phyloP scores from a whole-genome alignment of 2,888 invertebrate species.

The Andricus curvator region DNA sequence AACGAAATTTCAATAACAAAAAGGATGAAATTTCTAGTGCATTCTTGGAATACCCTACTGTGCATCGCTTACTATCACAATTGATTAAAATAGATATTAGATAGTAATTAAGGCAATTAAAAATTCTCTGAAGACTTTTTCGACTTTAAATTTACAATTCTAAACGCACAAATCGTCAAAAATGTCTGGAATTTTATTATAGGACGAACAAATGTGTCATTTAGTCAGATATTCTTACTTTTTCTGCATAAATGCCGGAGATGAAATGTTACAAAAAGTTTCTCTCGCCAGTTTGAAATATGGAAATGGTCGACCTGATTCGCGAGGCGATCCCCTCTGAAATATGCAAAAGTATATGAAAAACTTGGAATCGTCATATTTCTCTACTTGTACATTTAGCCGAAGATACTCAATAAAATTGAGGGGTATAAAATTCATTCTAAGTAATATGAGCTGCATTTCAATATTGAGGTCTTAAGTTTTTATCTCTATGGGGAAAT shows the following conservation, averaged over 20 bases:
- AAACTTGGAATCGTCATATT: neutral
- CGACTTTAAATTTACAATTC: neutral
- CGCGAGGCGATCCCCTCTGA: neutral
- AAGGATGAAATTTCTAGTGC: no score
- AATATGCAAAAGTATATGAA: neutral
- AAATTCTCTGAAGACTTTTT: neutral
- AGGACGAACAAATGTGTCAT: neutral
- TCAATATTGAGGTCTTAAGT: neutral
- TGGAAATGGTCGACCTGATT: conserved; percentile 22
- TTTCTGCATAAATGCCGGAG: conserved; percentile 1
- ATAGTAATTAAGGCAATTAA: no score
- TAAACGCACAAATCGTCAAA: neutral
- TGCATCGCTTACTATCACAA: no score
- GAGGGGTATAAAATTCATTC: neutral
- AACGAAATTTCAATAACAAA: no score
- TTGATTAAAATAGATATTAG: no score
- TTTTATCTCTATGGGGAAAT: neutral
- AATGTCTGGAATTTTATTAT: neutral
- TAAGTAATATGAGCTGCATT: neutral
- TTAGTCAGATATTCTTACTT: neutral
- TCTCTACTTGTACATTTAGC: neutral
- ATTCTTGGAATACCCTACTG: no score
- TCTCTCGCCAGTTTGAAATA: neutral
- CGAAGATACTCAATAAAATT: neutral
- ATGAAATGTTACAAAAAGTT: conserved; percentile 4